Evolutionary conservation across 2,113 vertebrate species (phyloP), one percentile per base, ranked within the genome.

Genomic region (Toxotes chatareus): DNA sequence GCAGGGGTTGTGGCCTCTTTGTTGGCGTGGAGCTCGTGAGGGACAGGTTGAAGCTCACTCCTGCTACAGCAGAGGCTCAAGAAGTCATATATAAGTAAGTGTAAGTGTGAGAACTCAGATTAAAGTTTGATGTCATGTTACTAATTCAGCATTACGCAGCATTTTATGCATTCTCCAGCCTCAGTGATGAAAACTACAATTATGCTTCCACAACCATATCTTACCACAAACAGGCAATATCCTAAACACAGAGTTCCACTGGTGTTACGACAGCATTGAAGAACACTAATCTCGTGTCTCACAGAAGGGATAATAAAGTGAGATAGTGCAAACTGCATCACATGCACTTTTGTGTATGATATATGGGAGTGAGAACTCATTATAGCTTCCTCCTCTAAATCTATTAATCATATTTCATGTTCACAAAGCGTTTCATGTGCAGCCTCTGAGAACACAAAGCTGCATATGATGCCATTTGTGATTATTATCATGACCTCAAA

Each of bases 31-130:
- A 99, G 91, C 94, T 99, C 11, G 97, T 99, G 89, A 97, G 88
- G 85, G 97, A 99, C 86, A 88, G 34, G 6, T 68, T 94, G 67
- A 95, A 92, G 73, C 94, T 97, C 73, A 97, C 95, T 0, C 97
- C 98, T 0, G 98, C 98, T 17, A 98, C 97, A 1, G 97, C 97
- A 0, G 98, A 99, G 88, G 98, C 98, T 6, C 97, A 98, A 76
- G 96, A 98, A 51, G 77, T 99, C 68, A 97, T 99, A 88, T 98
- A 98, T 86, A 96, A 94, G 97, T 98, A 91, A 95, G 91, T 84
- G 8, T 0, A 36, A 23, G 4, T 44, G 60, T 44, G 11, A 53
- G 16, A n/a, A 12, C 17, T 68, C 36, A 38, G 17, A 70, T 49
- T 3, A 31, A 19, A 61, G 46, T 27, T 4, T 31, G 10, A 56